These are phyloP conservation scores for Poeciliopsis prolifica DNA, from an alignment of 2,113 vertebrate species.

Conservation along the genomic window DNA sequence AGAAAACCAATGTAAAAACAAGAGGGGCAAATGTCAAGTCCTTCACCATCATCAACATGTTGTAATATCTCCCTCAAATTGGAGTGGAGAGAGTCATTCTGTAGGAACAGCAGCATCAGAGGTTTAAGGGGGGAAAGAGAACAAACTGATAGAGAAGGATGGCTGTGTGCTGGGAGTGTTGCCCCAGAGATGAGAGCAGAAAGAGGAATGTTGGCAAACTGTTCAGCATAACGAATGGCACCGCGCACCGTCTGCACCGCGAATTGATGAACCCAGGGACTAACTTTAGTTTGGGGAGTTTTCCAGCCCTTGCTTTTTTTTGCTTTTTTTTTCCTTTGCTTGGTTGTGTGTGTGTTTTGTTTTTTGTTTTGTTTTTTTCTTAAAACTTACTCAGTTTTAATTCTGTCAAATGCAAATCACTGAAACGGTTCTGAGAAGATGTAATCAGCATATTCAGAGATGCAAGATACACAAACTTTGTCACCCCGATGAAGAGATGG, in stretches of 20 bases:
- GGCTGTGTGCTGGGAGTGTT: background rate
- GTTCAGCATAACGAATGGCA: slow-evolving; percentile 6
- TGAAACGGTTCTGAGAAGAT: slow-evolving; percentile 16
- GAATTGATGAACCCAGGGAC: background rate
- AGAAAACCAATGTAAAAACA: too few relatives aligned
- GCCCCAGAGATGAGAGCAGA: background rate
- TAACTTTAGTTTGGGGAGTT: background rate
- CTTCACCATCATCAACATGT: background rate
- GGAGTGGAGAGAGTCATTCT: background rate
- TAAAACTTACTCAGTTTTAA: background rate
- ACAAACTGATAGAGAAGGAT: slow-evolving; percentile 10
- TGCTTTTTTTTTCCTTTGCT: too few relatives aligned
- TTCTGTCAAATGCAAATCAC: background rate
- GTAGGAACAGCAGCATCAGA: slow-evolving; percentile 2
- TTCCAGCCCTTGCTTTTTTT: background rate
- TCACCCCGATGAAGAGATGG: slow-evolving; percentile 29
- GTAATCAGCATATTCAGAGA: slow-evolving; percentile 24
- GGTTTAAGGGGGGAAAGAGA: background rate
- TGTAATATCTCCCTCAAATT: background rate
- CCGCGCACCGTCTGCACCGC: slow-evolving; percentile 2
- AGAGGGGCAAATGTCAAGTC: too few relatives aligned
- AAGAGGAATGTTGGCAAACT: slow-evolving; percentile 10
- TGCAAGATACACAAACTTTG: slow-evolving; percentile 5
- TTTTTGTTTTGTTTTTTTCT: too few relatives aligned
- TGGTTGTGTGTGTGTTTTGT: too few relatives aligned